A percentile compares a stretch with the other conserved stretches of the same genome.
Evolutionary conservation across 2,113 vertebrate species (phyloP).

Genomic region (Tautogolabrus adspersus): DNA sequence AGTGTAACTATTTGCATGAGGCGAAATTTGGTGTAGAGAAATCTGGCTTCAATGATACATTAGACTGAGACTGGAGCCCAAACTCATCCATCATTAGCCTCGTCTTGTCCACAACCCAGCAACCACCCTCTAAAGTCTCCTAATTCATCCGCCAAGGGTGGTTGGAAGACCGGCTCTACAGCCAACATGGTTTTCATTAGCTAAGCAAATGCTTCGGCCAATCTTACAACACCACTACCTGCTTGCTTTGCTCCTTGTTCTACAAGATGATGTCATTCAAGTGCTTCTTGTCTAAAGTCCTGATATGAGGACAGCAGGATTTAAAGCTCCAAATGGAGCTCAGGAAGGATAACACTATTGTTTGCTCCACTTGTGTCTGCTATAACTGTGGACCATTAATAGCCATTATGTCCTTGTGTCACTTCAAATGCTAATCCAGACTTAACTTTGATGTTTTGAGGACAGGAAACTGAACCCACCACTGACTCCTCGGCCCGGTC

Average conservation of each 20-base stretch:
- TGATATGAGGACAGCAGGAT: slow-evolving; percentile 6
- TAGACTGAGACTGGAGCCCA: slow-evolving; percentile 60
- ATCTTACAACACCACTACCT: slow-evolving; percentile 49
- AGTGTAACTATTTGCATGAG: slow-evolving; percentile 58
- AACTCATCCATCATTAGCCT: slow-evolving; percentile 76
- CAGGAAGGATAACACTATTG: background rate
- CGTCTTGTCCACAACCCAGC: slow-evolving; percentile 62
- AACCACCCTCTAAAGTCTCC: slow-evolving; percentile 61
- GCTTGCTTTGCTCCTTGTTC: slow-evolving; percentile 30
- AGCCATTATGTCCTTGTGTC: slow-evolving; percentile 31
- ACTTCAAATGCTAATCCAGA: slow-evolving; percentile 62
- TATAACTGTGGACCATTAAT: slow-evolving; percentile 6
- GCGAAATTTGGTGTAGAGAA: slow-evolving; percentile 53
- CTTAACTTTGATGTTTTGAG: slow-evolving; percentile 52
- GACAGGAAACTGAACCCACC: slow-evolving; percentile 71
- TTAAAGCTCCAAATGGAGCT: slow-evolving; percentile 17
- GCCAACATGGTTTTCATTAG: slow-evolving; percentile 78
- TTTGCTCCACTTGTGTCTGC: slow-evolving; percentile 1
- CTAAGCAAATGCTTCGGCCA: slow-evolving; percentile 48
- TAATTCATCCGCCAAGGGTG: slow-evolving; percentile 62
- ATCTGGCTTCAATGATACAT: slow-evolving; percentile 65
- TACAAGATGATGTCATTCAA: slow-evolving; percentile 23
- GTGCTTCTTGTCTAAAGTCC: slow-evolving; percentile 13
- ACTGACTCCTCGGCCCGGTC: slow-evolving; percentile 35
- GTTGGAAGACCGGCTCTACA: slow-evolving; percentile 55